Percentiles rank a stretch among this genome's conserved stretches.
Conservation (phyloP, 2,888 invertebrate species). For the Clunio marinus region DNA sequence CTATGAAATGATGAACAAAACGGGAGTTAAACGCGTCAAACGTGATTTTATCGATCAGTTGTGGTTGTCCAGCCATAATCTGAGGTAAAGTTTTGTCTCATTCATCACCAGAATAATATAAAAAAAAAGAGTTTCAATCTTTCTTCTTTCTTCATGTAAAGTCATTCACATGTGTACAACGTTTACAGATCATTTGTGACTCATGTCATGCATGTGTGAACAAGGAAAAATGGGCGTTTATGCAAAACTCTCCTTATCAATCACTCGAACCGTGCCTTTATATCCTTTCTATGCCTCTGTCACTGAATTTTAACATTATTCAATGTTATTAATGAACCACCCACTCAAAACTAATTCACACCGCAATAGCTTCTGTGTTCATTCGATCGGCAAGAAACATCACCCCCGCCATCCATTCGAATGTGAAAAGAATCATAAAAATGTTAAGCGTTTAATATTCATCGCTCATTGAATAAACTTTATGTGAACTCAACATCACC, state of each 20-base stretch:
- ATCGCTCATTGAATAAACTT: not conserved
- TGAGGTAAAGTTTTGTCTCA: too few species aligned
- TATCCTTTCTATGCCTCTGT: slow-evolving; percentile 12
- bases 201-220: slow-evolving; percentile 22
- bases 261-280: not conserved
- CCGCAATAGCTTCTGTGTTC: too few species aligned
- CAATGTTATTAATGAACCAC: slow-evolving; percentile 33
- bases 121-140: not conserved
- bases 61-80: slow-evolving; percentile 75
- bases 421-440: not conserved
- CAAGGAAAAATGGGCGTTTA: not conserved
- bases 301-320: slow-evolving; percentile 37
- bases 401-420: not conserved
- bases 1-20: slow-evolving; percentile 81
- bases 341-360: too few species aligned
- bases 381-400: not conserved
- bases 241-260: slow-evolving; percentile 34
- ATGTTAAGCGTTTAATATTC: not conserved
- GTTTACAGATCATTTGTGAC: slow-evolving; percentile 11
- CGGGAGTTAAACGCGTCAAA: slow-evolving; percentile 80
- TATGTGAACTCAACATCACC: too few species aligned
- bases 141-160: too few species aligned
- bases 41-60: slow-evolving; percentile 78
- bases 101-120: not conserved
- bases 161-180: not conserved